These are phyloP conservation scores for Pseudomyrmex dendroicus DNA, from an alignment of 1,140 invertebrate genomes.

Conservation along the genomic window DNA sequence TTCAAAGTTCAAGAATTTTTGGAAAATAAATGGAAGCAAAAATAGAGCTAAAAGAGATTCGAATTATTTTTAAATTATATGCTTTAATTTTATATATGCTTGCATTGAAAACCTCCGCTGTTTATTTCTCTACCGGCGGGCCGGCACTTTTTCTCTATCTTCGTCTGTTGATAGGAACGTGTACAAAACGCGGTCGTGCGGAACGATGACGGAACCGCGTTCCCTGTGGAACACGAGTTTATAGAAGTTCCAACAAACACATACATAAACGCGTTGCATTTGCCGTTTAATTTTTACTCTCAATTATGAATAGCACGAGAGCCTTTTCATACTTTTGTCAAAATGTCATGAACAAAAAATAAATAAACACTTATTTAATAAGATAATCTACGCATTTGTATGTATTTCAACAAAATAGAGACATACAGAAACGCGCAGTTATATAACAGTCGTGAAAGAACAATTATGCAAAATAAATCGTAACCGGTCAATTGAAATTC, in stretches of 20 bases:
- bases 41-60: too few species aligned
- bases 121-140: constrained; percentile 63
- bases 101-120: constrained; percentile 47
- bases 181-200: constrained; percentile 60
- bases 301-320: neutral
- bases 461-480: constrained; percentile 30
- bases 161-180: constrained; percentile 45
- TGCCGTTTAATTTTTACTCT: constrained; percentile 18
- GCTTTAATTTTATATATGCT: neutral
- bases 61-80: too few species aligned
- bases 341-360: neutral
- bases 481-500: neutral
- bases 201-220: constrained; percentile 66
- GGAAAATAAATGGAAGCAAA: too few species aligned
- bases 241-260: constrained; percentile 48
- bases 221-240: constrained; percentile 41
- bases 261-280: constrained; percentile 4
- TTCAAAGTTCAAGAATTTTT: too few species aligned
- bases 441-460: neutral
- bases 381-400: too few species aligned
- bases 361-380: neutral
- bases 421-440: too few species aligned
- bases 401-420: too few species aligned
- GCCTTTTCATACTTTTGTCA: neutral
- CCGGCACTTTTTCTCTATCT: constrained; percentile 25